Conservation (phyloP, 2,888 invertebrate species). For the Tribolium freemani region DNA sequence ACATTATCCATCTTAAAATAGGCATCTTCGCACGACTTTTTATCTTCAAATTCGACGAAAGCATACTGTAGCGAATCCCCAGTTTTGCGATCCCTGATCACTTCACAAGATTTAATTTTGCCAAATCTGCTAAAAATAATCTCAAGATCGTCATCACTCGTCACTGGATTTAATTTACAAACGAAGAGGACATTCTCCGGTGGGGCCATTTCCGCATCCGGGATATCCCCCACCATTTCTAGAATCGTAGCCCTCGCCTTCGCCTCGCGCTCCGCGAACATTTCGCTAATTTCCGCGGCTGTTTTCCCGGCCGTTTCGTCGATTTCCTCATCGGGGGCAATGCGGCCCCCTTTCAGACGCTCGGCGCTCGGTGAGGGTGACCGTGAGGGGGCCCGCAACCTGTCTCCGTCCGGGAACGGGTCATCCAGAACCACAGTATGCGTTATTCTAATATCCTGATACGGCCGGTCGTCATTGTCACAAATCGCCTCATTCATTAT, state of each 20-base stretch:
- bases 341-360: constrained; percentile 83
- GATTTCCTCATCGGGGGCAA: constrained; percentile 94
- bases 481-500: constrained; percentile 95
- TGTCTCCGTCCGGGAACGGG: constrained; percentile 91
- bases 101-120: constrained; percentile 93
- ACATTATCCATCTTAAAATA: constrained; percentile 99
- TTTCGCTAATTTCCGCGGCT: constrained; percentile 87
- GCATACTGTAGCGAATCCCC: constrained; percentile 98
- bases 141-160: constrained; percentile 96
- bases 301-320: constrained; percentile 91
- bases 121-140: constrained; percentile 98
- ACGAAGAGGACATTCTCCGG: constrained; percentile 99
- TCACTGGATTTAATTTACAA: constrained; percentile 98
- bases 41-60: constrained; percentile 96
- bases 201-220: constrained; percentile 97
- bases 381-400: constrained; percentile 81
- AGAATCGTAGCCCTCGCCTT: constrained; percentile 96
- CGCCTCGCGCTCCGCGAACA: constrained; percentile 92
- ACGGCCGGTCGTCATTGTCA: constrained; percentile 90
- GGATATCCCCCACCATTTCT: constrained; percentile 98
- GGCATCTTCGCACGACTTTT: constrained; percentile 95
- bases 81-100: constrained; percentile 92
- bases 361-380: constrained; percentile 93
- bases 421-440: constrained; percentile 97
- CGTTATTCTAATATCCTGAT: constrained; percentile 94